These are phyloP conservation scores for Montipora foliosa DNA, from an alignment of 64 coral and sea anemone species.

Conservation along the genomic window DNA sequence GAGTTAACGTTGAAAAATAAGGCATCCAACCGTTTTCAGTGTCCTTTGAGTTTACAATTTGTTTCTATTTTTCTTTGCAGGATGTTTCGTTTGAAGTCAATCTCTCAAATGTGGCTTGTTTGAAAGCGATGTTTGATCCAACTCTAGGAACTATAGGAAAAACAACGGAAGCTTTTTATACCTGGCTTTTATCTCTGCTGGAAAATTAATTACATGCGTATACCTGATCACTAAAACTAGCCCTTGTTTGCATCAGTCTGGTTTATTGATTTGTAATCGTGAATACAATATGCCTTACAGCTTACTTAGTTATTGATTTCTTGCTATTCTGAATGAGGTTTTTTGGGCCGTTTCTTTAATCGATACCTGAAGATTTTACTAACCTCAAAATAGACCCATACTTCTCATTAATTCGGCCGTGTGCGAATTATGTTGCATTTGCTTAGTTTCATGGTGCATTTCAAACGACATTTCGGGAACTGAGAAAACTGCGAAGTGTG, in stretches of 20 bases:
- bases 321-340: neutral
- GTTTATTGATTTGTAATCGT: neutral
- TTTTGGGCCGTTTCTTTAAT: too few relatives aligned
- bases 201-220: neutral
- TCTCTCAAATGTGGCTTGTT: constrained; percentile 47
- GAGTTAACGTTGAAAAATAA: too few relatives aligned
- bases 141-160: constrained; percentile 66
- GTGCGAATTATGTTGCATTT: too few relatives aligned
- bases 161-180: constrained; percentile 74
- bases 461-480: too few relatives aligned
- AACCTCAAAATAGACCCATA: too few relatives aligned
- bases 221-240: neutral
- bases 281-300: neutral
- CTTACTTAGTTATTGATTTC: neutral
- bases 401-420: too few relatives aligned
- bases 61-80: constrained; percentile 30
- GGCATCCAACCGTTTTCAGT: neutral
- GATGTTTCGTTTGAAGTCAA: constrained; percentile 91
- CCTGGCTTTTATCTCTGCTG: constrained; percentile 63
- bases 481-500: too few relatives aligned
- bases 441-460: too few relatives aligned
- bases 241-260: neutral
- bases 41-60: neutral
- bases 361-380: too few relatives aligned
- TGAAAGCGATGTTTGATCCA: constrained; percentile 89